Percentiles rank a stretch among this genome's conserved stretches.
phyloP scores from a whole-genome alignment of 2,888 invertebrate genomes.

The Liodrosophila aerea region DNA sequence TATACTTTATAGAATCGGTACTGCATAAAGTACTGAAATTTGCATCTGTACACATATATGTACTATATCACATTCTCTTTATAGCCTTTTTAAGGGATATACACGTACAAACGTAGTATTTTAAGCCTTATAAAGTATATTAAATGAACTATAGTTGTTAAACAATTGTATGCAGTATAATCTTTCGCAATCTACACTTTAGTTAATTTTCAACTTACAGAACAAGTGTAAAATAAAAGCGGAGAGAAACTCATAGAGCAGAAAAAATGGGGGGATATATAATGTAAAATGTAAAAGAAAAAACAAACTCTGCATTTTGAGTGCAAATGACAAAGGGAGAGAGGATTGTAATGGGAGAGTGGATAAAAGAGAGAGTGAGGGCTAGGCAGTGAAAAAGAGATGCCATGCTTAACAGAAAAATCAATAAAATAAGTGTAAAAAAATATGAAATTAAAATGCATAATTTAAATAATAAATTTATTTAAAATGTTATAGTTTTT shows the following conservation, averaged over 20 bases:
- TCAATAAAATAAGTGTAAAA: slow-evolving; percentile 41
- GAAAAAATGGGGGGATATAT: slow-evolving; percentile 27
- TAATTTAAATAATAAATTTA: not conserved
- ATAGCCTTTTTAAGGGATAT: too few relatives aligned
- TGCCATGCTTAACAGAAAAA: slow-evolving; percentile 26
- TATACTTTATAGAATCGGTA: too few relatives aligned
- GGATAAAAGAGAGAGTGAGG: slow-evolving; percentile 4
- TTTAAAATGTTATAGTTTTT: too few relatives aligned
- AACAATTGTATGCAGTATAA: too few relatives aligned
- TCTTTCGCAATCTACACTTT: not conserved
- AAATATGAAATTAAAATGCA: slow-evolving; percentile 8
- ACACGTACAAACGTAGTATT: too few relatives aligned
- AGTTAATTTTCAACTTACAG: not conserved
- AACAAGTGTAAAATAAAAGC: slow-evolving; percentile 1
- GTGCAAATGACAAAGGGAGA: slow-evolving; percentile 61
- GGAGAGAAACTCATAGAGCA: slow-evolving; percentile 3
- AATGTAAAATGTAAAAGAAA: slow-evolving; percentile 25
- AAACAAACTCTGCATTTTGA: slow-evolving; percentile 42
- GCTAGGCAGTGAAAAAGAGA: slow-evolving; percentile 11
- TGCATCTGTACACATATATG: too few relatives aligned
- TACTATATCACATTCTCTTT: too few relatives aligned
- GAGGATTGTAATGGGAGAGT: slow-evolving; percentile 19
- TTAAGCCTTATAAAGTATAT: too few relatives aligned
- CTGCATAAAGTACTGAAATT: too few relatives aligned
- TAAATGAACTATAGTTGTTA: too few relatives aligned